Base-by-base conservation (phyloP, 2,113 vertebrate genomes). In the Ochotona curzoniae region DNA sequence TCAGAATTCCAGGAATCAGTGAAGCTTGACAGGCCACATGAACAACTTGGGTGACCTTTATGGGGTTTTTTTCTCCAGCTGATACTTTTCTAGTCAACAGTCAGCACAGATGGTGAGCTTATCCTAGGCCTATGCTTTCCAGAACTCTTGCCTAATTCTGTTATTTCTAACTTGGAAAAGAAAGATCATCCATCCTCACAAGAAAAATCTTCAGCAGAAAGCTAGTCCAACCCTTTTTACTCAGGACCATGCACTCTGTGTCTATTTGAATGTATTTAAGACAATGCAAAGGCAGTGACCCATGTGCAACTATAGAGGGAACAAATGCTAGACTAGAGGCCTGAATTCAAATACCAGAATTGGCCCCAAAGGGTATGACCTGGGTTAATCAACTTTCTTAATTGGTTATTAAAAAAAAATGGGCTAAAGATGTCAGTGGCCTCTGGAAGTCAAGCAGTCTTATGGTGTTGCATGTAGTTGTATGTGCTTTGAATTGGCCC, bases 1-100 rank as follows among this genome's bases (percentile, higher is more conserved):
- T 90, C 90, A 97, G 95, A 97, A 97, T 97, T 95, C 96, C 95
- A 94, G 90, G 75, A 91, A 86, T 32, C 95, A 61, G 69, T 92
- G 94, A 96, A 96, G 93, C 95, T 83, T 32, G 90, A 87, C 95
- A 64, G 78, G 57, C 67, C 90, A 83, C 9, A 15, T 49, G 26
- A 47, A 60, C n/a, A 88, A 67, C 63, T 92, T 81, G 76, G 86
- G 57, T 93, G 94, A 96, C 92, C 97, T 94, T 90, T 64, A 21
- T 84, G 95, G 96, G 82, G 6, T 89, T 67, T 71, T 54, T 74
- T 60, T 47, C 26, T 25, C 88, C 84, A 44, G 54, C 67, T 86
- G 51, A 76, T 86, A 70, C 75, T 67, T 64, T 93, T 67, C 67
- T 93, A 92, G 93, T 96, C 97, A 83, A 8, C 90, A 88, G 82